Evolutionary conservation across 1,140 invertebrate genomes (phyloP).

Genomic region (Zaprionus nigranus): DNA sequence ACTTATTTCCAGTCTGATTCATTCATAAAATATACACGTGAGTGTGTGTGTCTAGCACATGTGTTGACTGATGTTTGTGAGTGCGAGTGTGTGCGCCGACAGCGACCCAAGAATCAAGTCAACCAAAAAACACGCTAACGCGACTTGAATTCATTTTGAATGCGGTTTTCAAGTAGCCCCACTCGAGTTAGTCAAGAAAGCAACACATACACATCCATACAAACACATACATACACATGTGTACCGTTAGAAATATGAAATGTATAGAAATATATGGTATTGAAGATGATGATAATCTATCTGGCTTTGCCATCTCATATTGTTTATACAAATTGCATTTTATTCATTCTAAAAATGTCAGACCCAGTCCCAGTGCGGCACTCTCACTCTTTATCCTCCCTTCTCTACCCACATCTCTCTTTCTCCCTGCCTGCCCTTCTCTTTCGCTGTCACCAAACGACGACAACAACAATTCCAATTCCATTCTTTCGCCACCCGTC

Average conservation of each 20-base stretch:
- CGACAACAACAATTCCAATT: slow-evolving; percentile 15
- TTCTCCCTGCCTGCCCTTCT: background rate
- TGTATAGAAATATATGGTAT: slow-evolving; percentile 21
- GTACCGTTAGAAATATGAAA: slow-evolving; percentile 15
- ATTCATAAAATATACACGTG: slow-evolving; percentile 63
- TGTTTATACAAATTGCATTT: slow-evolving; percentile 45
- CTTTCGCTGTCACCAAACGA: background rate
- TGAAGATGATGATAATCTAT: background rate
- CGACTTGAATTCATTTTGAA: slow-evolving; percentile 40
- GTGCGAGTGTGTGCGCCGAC: slow-evolving; percentile 10
- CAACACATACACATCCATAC: slow-evolving; percentile 11
- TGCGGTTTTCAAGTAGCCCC: slow-evolving; percentile 46
- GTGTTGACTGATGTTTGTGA: background rate
- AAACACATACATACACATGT: background rate
- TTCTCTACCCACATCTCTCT: background rate
- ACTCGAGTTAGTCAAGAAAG: slow-evolving; percentile 40
- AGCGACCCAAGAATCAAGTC: slow-evolving; percentile 37
- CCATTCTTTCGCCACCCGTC: slow-evolving; percentile 31
- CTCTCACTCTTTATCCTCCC: background rate
- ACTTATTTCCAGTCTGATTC: slow-evolving; percentile 82
- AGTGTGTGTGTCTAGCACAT: slow-evolving; percentile 9
- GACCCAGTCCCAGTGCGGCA: background rate
- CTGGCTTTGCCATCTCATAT: slow-evolving; percentile 16
- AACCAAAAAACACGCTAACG: slow-evolving; percentile 37
- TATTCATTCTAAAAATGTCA: slow-evolving; percentile 39